Base-by-base conservation (phyloP, 2,113 vertebrate genomes). In the Dasypus novemcinctus region DNA sequence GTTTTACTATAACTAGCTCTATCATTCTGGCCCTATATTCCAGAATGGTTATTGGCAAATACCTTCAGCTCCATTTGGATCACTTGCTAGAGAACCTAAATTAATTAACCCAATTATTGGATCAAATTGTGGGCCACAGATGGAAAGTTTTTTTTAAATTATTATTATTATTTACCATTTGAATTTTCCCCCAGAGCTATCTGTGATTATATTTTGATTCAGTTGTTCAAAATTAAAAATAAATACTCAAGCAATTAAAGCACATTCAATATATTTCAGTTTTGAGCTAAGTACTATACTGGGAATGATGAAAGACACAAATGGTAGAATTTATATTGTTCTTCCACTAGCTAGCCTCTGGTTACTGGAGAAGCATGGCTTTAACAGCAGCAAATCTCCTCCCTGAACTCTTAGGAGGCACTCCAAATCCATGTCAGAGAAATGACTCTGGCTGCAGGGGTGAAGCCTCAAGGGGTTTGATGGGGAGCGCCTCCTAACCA, bases 151-250 rank as follows among this genome's bases (percentile, higher is more conserved):
- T 85, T 91, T 90, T 83, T 41, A 33, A 59, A 49, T 57, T 57
- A 7, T 57, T 57, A 7, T 59, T 21, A 54, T 11, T 49, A 54
- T 74, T 87, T 84, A 80, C 83, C 31, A 3, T 46, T 7, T 43
- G 27, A 36, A 31, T 36, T 84, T 63, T 52, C 6, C 52, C 84
- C 92, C 36, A 69, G 46, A 96, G 54, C 14, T 66, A 8, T 79
- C 79, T 81, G 20, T 52, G n/a, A 64, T 93, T 38, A 31, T 76
- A 74, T 59, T 95, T 94, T 71, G n/a, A 94, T 72, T 76, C 10
- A 29, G 12, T 54, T 82, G 82, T 78, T 27, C 81, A 92, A 7
- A 90, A 61, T 81, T 71, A 43, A 79, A 91, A 49, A 87, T 52
- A 81, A 91, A 87, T 33, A 71, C 69, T 57, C 17, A 87, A 43